Evolutionary conservation across 2,888 invertebrate genomes (phyloP), one percentile per base, ranked within the genome.

Genomic region (Folsomia manolachei): DNA sequence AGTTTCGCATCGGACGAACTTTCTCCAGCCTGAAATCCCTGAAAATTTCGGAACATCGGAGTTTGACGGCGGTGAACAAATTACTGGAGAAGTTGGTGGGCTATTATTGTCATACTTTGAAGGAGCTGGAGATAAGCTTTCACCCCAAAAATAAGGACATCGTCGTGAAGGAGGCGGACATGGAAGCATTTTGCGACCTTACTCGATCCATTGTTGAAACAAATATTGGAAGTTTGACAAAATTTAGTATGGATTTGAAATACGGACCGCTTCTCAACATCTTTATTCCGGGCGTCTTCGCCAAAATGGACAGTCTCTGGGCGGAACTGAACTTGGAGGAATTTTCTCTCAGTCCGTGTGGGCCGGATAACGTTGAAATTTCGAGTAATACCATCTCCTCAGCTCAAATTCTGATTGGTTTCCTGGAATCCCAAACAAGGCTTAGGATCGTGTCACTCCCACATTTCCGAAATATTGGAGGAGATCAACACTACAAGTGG

Each of bases 381-480:
- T 14, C 19, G 23, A 19, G 14, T 2, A 62, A 62, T 23, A 18
- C 23, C 25, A 21, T 24, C 11, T 21, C 62, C 25, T 62, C 62
- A 19, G 73, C 73, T 1, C 21, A 60, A 18, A 25, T 63, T 9
- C 26, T 77, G 4, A 65, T 66, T 9, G 24, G 63, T 21, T 75
- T 77, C 51, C 61, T 77, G 21, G 62, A 64, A 25, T 39, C 68
- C 11, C 77, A 77, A 27, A 19, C 18, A 1, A 63, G 63, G 11
- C 68, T 77, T 1, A 61, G 51, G 19, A 39, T 27, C n/a, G 52
- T 75, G 2, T 66, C 71, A 1, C 62, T 77, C 27, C 75, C 75
- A 1, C 75, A 75, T 52, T 70, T 75, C 51, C 69, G 69, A 14
- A 69, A 67, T 18, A 25, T 71, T 1, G 27, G 68, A 11, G 27